These are phyloP conservation scores for Nephrotoma guestfalica DNA, from an alignment of 2,888 invertebrate genomes.

Conservation along the genomic window DNA sequence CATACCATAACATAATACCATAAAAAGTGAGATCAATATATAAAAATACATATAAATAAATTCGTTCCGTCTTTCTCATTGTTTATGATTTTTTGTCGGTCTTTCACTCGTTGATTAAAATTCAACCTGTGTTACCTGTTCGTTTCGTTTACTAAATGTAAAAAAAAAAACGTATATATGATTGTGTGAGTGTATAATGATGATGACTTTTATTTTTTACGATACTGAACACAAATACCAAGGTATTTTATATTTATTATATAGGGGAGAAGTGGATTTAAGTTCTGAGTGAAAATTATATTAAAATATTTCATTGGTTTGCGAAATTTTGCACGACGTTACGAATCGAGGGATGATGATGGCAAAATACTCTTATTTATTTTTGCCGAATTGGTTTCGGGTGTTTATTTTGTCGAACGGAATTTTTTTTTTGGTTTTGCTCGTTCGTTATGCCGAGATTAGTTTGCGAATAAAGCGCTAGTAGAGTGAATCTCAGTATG, in stretches of 20 bases:
- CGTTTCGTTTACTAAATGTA: neutral
- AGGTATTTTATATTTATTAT: neutral
- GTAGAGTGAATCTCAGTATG: neutral
- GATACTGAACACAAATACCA: neutral
- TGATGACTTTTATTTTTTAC: neutral
- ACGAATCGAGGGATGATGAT: neutral
- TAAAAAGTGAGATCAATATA: neutral
- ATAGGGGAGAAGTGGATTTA: neutral
- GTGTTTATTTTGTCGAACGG: neutral
- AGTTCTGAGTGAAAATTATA: neutral
- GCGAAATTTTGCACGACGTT: neutral
- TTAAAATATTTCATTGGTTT: neutral
- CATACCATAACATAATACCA: neutral
- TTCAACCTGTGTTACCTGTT: slow-evolving; percentile 6
- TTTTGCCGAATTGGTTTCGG: neutral
- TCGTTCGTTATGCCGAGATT: neutral
- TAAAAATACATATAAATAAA: neutral
- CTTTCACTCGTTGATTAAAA: slow-evolving; percentile 1
- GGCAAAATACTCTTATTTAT: neutral
- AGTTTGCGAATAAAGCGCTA: neutral
- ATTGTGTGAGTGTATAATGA: neutral
- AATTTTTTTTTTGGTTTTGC: neutral
- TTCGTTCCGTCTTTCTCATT: neutral
- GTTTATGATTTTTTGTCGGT: neutral
- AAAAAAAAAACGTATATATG: neutral